phyloP scores from a whole-genome alignment of 2,888 invertebrate species.

The Zaprionus lineosus region DNA sequence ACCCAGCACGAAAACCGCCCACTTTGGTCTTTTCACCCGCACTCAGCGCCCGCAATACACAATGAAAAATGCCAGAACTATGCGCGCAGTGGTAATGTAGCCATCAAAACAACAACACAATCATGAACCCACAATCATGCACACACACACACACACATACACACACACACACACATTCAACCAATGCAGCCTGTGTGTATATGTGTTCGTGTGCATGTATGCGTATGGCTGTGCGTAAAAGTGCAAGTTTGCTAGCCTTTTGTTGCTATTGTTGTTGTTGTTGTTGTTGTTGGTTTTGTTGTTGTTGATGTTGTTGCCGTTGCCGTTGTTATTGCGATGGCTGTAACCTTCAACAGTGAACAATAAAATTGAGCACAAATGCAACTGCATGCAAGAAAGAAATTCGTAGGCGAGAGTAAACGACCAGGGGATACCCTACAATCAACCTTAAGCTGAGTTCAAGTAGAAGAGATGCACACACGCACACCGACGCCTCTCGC shows the following conservation, averaged over 20 bases:
- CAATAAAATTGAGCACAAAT: conserved; percentile 66
- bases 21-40: neutral
- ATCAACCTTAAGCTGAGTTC: too few relatives aligned
- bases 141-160: conserved; percentile 5
- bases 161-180: conserved; percentile 1
- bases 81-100: conserved; percentile 63
- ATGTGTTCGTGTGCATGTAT: conserved; percentile 34
- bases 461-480: too few relatives aligned
- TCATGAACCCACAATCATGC: conserved; percentile 12
- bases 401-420: too few relatives aligned
- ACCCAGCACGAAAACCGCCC: neutral
- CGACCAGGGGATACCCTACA: too few relatives aligned
- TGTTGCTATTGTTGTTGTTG: conserved; percentile 38
- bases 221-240: conserved; percentile 44
- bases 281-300: too few relatives aligned
- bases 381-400: too few relatives aligned
- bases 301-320: too few relatives aligned
- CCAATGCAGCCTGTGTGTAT: conserved; percentile 13
- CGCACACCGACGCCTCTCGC: too few relatives aligned
- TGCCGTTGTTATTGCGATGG: conserved; percentile 21
- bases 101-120: conserved; percentile 54
- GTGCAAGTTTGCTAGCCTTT: conserved; percentile 62
- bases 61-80: conserved; percentile 60
- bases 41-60: conserved; percentile 42
- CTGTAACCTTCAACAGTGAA: conserved; percentile 59